phyloP scores from a whole-genome alignment of 2,113 vertebrate species.

The Melanotaenia duboulayi region DNA sequence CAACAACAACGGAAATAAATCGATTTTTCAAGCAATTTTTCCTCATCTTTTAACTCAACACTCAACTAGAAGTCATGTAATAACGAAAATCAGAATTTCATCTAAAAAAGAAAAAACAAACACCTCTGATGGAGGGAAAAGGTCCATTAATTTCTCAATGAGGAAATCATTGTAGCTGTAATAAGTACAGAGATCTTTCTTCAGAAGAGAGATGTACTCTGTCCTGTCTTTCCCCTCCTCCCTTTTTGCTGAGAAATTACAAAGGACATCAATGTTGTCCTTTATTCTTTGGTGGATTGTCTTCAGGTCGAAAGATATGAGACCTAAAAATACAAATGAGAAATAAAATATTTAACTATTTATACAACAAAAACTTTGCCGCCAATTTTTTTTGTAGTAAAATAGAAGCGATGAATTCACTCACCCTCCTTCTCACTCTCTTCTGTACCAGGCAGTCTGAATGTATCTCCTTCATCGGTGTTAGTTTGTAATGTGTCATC shows the following conservation, averaged over 20 bases:
- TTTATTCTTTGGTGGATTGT: conserved; percentile 92
- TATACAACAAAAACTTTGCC: neutral
- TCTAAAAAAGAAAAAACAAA: conserved; percentile 2
- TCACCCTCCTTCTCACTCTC: conserved; percentile 88
- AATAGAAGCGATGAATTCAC: neutral
- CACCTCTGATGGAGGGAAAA: conserved; percentile 95
- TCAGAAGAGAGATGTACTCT: conserved; percentile 89
- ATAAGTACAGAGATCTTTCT: conserved; percentile 90
- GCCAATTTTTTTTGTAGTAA: neutral
- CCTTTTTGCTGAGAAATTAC: conserved; percentile 87
- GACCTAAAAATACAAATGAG: conserved; percentile 65
- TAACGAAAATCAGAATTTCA: neutral
- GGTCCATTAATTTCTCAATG: conserved; percentile 88
- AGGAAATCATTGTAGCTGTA: conserved; percentile 95
- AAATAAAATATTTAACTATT: conserved; percentile 56
- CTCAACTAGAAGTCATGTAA: no score
- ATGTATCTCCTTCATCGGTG: conserved; percentile 85
- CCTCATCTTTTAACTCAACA: no score
- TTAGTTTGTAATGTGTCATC: conserved; percentile 87
- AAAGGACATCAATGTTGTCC: conserved; percentile 92
- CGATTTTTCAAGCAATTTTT: neutral
- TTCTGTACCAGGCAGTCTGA: conserved; percentile 86
- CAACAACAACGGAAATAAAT: neutral
- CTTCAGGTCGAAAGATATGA: conserved; percentile 87
- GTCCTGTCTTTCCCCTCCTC: conserved; percentile 87